Evolutionary conservation across 2,113 vertebrate species (phyloP), one percentile per base, ranked within the genome.

Genomic region (Mus spicilegus): DNA sequence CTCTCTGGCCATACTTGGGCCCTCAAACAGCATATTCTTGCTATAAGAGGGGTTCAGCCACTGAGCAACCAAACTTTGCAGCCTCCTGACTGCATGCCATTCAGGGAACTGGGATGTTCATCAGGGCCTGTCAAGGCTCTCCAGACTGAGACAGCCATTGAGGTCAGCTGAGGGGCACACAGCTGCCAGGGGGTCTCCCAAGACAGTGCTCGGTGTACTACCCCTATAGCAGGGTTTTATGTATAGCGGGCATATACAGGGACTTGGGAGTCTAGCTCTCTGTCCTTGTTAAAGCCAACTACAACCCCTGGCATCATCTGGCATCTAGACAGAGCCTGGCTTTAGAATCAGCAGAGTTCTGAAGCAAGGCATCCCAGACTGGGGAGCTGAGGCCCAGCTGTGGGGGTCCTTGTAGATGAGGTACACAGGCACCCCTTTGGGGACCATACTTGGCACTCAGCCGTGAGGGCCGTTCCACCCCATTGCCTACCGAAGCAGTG

Each of bases 381-480:
- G 19, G 9, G 9, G 2, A 65, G 0, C 30, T 2, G 20, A 80
- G 76, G 8, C 61, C 85, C 63, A 8, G 70, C 76, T 8, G 22
- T 0, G 67, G 58, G 58, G 65, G 24, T 6, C 78, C 56, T 33
- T 16, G 12, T n/a, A 61, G 87, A 84, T 12, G n/a, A 58, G 76
- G 4, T 10, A 12, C 0, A 17, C 54, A 0, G 54, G 28, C 24
- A 6, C 11, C 33, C 51, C 90, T 28, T 16, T 5, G 1, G 91
- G n/a, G n/a, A 58, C 28, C 1, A 0, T 3, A 7, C 91, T 39
- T 72, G 90, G 92, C 96, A 14, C 11, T 12, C 13, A 61, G 94
- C 92, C 19, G 10, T 26, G 42, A 42, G 87, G 1, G 36, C 92
- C 65, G 96, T 97, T 97, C 92, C 56, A 69, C 96, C 80, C 92